Conservation (phyloP, 2,888 invertebrate genomes). For the Dolichopus griseipennis region DNA sequence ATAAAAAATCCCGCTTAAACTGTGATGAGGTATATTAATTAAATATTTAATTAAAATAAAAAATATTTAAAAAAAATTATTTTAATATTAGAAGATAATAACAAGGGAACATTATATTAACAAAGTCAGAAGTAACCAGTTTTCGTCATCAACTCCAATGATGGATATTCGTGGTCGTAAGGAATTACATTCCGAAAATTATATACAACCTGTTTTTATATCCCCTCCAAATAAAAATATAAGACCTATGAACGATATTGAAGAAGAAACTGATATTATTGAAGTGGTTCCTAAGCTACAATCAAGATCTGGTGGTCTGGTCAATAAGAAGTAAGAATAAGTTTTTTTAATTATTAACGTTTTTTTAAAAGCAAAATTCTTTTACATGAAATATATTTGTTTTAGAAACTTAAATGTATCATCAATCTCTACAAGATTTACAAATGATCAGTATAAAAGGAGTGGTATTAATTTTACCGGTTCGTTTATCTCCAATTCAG, state of each 20-base stretch:
- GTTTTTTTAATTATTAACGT: too few relatives aligned
- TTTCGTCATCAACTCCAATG: constrained; percentile 20
- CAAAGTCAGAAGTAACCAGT: not conserved
- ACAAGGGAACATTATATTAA: not conserved
- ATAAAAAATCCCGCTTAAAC: constrained; percentile 24
- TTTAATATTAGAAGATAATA: not conserved
- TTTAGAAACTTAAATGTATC: constrained; percentile 32
- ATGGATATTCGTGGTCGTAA: constrained; percentile 15
- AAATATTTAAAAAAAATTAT: too few relatives aligned
- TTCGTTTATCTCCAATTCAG: not conserved
- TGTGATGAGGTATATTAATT: constrained; percentile 18
- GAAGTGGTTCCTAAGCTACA: constrained; percentile 25
- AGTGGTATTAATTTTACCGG: not conserved
- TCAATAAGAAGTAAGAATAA: not conserved
- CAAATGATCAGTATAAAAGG: not conserved
- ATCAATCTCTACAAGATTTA: constrained; percentile 19
- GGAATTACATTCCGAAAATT: constrained; percentile 19
- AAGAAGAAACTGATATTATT: constrained; percentile 27
- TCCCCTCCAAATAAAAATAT: constrained; percentile 12
- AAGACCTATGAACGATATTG: constrained; percentile 18
- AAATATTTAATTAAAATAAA: not conserved
- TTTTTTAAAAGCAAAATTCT: too few relatives aligned
- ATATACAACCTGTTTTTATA: constrained; percentile 23
- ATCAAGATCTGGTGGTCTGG: not conserved
- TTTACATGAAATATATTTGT: not conserved